Percentiles rank a stretch among this genome's conserved stretches.
Evolutionary conservation across 53 echinoderm and acorn worm species (phyloP).

Genomic region (Henricia sp.): DNA sequence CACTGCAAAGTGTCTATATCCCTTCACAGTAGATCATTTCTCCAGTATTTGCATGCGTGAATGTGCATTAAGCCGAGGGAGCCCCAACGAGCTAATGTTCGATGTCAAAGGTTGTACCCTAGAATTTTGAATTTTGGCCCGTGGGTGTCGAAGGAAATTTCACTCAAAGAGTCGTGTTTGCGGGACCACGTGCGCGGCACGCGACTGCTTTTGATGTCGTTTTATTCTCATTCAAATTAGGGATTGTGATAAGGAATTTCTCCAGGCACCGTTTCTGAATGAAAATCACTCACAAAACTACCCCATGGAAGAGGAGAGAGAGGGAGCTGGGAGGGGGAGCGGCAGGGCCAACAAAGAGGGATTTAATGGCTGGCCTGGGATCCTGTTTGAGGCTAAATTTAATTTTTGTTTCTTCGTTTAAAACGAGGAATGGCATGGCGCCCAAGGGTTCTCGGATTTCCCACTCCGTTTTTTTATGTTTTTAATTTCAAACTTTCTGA

Average conservation of each 20-base stretch:
- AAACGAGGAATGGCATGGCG: no score
- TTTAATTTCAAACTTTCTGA: no score
- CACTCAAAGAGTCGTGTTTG: constrained; percentile 4
- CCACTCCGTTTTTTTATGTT: no score
- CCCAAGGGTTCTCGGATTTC: no score
- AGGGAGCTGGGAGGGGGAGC: background rate
- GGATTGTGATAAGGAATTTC: constrained; percentile 23
- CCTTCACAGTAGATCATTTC: no score
- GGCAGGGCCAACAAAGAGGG: background rate
- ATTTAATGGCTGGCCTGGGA: no score
- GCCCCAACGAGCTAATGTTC: no score
- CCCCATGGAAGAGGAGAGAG: background rate
- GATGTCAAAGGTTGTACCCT: constrained; percentile 34
- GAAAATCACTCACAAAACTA: constrained; percentile 31
- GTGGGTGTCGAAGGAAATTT: background rate
- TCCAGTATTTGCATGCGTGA: no score
- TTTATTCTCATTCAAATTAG: constrained; percentile 52
- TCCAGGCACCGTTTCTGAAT: constrained; percentile 10
- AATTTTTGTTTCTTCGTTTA: no score
- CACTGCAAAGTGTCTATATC: no score
- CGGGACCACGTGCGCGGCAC: constrained; percentile 57
- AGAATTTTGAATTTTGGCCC: constrained; percentile 50
- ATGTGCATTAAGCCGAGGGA: no score
- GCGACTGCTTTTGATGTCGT: constrained; percentile 31
- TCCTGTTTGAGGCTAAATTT: no score